Percentiles rank a stretch among this genome's conserved stretches.
Evolutionary conservation across 2,113 vertebrate genomes (phyloP).

Genomic region (Tursiops truncatus): DNA sequence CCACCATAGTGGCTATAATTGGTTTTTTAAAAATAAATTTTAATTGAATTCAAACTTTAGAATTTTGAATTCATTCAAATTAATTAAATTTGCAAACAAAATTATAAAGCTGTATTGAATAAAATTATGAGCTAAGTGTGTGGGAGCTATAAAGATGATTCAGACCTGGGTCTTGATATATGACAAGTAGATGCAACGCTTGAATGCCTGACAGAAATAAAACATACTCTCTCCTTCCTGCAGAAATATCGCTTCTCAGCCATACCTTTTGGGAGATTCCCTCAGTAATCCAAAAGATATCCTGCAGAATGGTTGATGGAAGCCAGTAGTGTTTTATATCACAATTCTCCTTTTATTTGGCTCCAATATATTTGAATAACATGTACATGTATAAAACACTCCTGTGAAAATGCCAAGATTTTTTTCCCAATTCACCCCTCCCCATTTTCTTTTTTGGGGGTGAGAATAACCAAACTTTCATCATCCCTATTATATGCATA

Average conservation of each 20-base stretch:
- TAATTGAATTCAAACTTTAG: conserved; percentile 27
- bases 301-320: background rate
- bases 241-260: background rate
- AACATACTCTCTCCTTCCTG: background rate
- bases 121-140: background rate
- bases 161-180: conserved; percentile 20
- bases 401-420: background rate
- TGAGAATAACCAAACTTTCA: background rate
- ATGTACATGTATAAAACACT: background rate
- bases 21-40: conserved; percentile 9
- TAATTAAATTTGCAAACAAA: conserved; percentile 50
- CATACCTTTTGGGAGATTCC: background rate
- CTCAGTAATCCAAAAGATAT: background rate
- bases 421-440: background rate
- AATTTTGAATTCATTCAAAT: conserved; percentile 36
- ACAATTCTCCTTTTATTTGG: background rate
- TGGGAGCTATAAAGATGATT: background rate
- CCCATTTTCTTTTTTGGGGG: background rate
- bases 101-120: background rate
- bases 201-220: conserved; percentile 39
- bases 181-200: background rate
- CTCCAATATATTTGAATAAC: background rate
- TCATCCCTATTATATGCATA: background rate
- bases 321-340: background rate
- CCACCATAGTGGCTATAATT: background rate